These are phyloP conservation scores for Rhynchophorus ferrugineus DNA, from an alignment of 1,140 invertebrate species.

Conservation along the genomic window DNA sequence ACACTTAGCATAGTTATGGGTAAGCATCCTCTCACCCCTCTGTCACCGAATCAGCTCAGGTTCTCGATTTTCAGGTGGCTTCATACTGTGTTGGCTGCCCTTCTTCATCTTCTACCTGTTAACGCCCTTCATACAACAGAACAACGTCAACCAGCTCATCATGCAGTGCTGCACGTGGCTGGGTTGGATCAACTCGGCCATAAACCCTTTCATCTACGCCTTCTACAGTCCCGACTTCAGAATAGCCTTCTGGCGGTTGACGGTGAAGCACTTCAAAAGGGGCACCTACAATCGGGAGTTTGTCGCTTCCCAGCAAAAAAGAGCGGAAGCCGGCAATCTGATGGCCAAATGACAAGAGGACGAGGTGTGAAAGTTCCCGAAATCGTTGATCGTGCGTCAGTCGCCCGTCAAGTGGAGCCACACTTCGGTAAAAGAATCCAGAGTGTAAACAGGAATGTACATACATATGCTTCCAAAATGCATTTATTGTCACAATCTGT, in stretches of 20 bases:
- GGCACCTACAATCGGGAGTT: conserved; percentile 28
- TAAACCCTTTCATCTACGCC: conserved; percentile 82
- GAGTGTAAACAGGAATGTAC: no score
- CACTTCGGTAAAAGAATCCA: no score
- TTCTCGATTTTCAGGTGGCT: conserved; percentile 53
- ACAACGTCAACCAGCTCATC: conserved; percentile 52
- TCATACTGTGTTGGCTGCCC: conserved; percentile 83
- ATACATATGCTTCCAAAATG: no score
- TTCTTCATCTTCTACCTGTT: conserved; percentile 83
- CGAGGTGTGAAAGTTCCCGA: background rate
- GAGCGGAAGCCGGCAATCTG: conserved; percentile 9
- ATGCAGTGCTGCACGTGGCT: conserved; percentile 84
- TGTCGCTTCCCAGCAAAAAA: conserved; percentile 36
- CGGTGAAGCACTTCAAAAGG: conserved; percentile 45
- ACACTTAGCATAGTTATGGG: conserved; percentile 87
- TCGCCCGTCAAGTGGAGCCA: no score
- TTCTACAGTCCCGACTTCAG: conserved; percentile 81
- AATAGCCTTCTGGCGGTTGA: conserved; percentile 73
- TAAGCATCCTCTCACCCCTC: no score
- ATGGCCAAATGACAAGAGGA: background rate
- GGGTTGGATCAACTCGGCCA: conserved; percentile 86
- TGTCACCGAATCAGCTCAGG: no score
- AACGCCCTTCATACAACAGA: conserved; percentile 59
- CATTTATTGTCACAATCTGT: no score
- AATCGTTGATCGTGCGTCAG: no score